phyloP scores from a whole-genome alignment of 2,888 invertebrate species.

The Zaprionus obscuricornis region DNA sequence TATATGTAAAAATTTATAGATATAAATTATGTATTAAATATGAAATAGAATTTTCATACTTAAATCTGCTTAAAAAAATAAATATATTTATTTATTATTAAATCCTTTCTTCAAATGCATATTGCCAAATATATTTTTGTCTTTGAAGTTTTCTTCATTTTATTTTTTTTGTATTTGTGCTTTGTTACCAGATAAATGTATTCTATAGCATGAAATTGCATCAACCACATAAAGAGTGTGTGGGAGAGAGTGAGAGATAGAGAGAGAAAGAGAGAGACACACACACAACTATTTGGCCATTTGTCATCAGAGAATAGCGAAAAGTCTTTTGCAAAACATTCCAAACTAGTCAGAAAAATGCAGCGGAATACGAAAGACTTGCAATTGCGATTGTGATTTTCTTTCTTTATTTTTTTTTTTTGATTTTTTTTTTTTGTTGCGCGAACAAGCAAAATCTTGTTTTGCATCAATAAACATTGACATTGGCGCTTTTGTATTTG shows the following conservation, averaged over 20 bases:
- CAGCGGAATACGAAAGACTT: constrained; percentile 30
- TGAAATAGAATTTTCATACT: no score
- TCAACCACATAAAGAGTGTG: constrained; percentile 11
- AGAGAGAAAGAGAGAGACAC: no score
- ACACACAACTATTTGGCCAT: constrained; percentile 12
- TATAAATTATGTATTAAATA: no score
- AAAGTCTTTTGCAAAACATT: constrained; percentile 15
- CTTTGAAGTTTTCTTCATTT: neutral
- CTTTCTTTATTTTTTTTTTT: no score
- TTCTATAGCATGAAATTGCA: constrained; percentile 9
- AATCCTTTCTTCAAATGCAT: no score
- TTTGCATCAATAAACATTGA: constrained; percentile 77
- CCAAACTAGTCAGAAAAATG: constrained; percentile 13
- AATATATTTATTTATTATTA: no score
- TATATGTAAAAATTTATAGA: no score
- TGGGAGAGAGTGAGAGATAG: no score
- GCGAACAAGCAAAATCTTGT: constrained; percentile 56
- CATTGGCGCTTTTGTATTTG: constrained; percentile 47
- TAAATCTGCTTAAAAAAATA: no score
- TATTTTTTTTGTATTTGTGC: neutral
- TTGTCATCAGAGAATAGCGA: constrained; percentile 29
- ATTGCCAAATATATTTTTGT: no score
- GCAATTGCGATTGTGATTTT: constrained; percentile 40
- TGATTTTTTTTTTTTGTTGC: constrained; percentile 28
- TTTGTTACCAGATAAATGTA: constrained; percentile 5